Conservation (phyloP, 2,113 vertebrate species). For the Canis aureus region DNA sequence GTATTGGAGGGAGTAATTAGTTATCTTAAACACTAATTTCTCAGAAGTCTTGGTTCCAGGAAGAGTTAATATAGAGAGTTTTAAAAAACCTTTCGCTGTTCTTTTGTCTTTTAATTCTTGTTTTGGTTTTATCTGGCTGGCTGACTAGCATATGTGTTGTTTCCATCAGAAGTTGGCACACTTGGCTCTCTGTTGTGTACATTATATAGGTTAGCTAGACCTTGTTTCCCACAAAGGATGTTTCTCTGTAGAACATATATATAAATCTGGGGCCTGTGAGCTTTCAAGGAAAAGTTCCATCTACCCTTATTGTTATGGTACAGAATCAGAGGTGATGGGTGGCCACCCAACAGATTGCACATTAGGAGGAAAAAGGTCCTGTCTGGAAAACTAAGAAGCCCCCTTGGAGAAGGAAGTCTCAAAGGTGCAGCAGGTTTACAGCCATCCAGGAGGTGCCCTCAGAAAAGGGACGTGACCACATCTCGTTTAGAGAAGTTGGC, state of each 20-base stretch:
- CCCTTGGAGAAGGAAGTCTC: background rate
- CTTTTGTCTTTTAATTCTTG: slow-evolving; percentile 5
- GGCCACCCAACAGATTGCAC: background rate
- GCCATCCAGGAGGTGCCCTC: background rate
- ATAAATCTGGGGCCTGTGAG: background rate
- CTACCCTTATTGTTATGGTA: background rate
- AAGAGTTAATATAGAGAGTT: background rate
- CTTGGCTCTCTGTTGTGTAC: background rate
- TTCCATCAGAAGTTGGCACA: background rate
- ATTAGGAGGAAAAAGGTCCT: background rate
- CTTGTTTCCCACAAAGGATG: background rate
- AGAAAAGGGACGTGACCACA: background rate
- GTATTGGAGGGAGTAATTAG: background rate
- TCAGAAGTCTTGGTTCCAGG: background rate
- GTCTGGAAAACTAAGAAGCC: background rate
- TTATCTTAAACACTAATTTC: slow-evolving; percentile 43
- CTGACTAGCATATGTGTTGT: background rate
- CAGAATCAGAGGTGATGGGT: background rate
- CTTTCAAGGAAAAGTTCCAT: background rate
- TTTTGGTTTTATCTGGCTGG: slow-evolving; percentile 34
- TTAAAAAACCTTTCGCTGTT: background rate
- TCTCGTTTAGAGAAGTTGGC: background rate
- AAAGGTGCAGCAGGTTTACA: background rate
- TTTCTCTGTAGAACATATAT: background rate
- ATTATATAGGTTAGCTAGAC: background rate